Base-by-base conservation (phyloP, 2,113 vertebrate species). In the Corythaixoides concolor region DNA sequence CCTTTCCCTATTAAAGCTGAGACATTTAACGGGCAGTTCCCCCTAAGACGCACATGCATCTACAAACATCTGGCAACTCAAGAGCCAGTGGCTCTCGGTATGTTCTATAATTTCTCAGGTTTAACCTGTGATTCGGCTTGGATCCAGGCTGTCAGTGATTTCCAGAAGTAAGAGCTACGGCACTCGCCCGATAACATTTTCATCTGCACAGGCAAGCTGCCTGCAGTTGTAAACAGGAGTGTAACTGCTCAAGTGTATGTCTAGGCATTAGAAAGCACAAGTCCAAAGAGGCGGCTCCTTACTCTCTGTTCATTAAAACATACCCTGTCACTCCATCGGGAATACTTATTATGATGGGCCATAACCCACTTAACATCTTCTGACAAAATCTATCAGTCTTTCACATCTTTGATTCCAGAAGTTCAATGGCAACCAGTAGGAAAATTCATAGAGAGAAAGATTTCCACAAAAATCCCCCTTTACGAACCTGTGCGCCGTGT, bases 311-410 rank as follows among this genome's bases (percentile, higher is more conserved):
- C 52, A 32, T 63, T 33, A 89, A 35, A 89, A 82, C 12, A 45
- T 13, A 60, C 11, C 18, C 70, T 73, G 55, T 72, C 82, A 26
- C 62, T 88, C 87, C 20, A 3, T 30, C 3, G 7, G 63, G 52
- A 83, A 39, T 58, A 78, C 64, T 82, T 56, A 41, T 68, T 80
- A 73, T n/a, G 70, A 89, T 43, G 49, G 55, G 33, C 67, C 64
- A 55, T 91, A 91, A 94, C 80, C 84, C 63, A 89, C 59, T 74
- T 86, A 91, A 75, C 53, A 78, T 60, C 68, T 84, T 90, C 88
- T 95, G 91, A 91, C 50, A 62, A 95, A 95, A 66, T 70, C 88
- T 92, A 37, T 89, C 83, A 73, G 66, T 60, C 70, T 80, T 88
- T 58, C 72, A 55, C 37, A 80, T 73, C 64, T 89, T 91, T 69